These are phyloP conservation scores for Argyra leucocephala DNA, from an alignment of 2,888 invertebrate genomes.

Conservation along the genomic window DNA sequence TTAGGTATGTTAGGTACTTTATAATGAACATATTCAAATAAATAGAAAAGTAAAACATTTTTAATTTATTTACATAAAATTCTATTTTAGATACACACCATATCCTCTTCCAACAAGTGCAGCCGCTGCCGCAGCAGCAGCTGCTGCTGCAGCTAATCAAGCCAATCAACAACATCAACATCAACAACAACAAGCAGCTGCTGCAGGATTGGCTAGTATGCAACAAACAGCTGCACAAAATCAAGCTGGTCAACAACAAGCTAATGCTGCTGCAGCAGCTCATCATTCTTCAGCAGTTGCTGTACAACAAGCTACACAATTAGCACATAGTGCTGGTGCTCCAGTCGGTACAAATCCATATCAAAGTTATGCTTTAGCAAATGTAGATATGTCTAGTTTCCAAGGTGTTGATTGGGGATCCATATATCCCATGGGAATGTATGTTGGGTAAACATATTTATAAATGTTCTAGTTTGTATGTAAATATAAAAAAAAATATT, in stretches of 20 bases:
- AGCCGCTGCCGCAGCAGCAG: constrained; percentile 44
- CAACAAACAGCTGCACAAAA: constrained; percentile 32
- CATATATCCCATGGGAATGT: constrained; percentile 89
- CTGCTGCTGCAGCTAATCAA: constrained; percentile 30
- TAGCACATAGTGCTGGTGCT: constrained; percentile 32
- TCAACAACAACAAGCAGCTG: constrained; percentile 35
- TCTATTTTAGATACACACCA: constrained; percentile 51
- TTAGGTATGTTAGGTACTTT: constrained; percentile 33
- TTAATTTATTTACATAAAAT: constrained; percentile 5
- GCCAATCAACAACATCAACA: constrained; percentile 28
- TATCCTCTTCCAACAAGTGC: constrained; percentile 52
- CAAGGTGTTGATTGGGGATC: constrained; percentile 85
- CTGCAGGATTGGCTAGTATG: constrained; percentile 20
- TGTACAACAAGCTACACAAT: constrained; percentile 35
- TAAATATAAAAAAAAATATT: neutral
- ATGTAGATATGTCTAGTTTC: constrained; percentile 86
- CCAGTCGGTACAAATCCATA: constrained; percentile 61
- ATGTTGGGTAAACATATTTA: constrained; percentile 46
- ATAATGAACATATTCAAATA: neutral
- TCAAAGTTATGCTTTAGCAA: constrained; percentile 72
- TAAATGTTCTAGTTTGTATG: neutral
- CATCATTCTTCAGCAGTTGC: constrained; percentile 53
- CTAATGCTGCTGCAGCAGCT: constrained; percentile 34
- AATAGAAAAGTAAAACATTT: neutral
- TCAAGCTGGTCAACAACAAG: constrained; percentile 45